phyloP scores from a whole-genome alignment of 2,888 invertebrate species.

The Caenorhabditis sulstoni region DNA sequence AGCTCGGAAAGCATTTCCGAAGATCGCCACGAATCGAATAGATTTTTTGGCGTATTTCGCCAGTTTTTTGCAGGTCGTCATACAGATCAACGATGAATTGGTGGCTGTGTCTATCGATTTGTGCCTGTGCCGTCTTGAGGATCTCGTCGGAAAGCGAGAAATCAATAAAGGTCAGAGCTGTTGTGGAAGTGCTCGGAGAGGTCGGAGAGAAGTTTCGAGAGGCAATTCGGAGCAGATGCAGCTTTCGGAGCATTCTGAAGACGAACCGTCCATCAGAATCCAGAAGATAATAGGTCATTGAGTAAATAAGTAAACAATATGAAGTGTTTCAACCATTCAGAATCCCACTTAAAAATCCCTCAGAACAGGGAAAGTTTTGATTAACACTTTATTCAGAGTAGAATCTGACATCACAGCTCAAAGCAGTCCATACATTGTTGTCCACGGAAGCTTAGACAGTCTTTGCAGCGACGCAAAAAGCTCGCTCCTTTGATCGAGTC shows the following conservation, averaged over 20 bases:
- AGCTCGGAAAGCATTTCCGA: background rate
- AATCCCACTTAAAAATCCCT: no score
- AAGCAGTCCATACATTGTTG: slow-evolving; percentile 75
- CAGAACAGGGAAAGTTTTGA: background rate
- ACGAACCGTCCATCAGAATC: no score
- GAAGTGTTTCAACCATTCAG: slow-evolving; percentile 7
- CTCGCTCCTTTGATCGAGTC: slow-evolving; percentile 72
- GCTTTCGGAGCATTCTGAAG: slow-evolving; percentile 17
- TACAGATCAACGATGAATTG: slow-evolving; percentile 7
- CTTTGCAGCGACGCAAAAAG: slow-evolving; percentile 69
- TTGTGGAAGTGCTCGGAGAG: slow-evolving; percentile 10
- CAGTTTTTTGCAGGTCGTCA: slow-evolving; percentile 1
- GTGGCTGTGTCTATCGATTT: slow-evolving; percentile 15
- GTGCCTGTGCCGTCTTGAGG: slow-evolving; percentile 4
- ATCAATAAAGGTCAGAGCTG: slow-evolving; percentile 3
- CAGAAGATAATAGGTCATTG: no score
- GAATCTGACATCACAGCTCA: slow-evolving; percentile 60
- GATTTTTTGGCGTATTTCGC: slow-evolving; percentile 7
- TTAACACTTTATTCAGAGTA: slow-evolving; percentile 27
- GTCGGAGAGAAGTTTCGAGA: slow-evolving; percentile 16
- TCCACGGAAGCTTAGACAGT: slow-evolving; percentile 73
- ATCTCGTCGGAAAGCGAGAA: slow-evolving; percentile 29
- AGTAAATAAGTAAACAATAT: background rate
- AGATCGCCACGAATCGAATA: slow-evolving; percentile 10
- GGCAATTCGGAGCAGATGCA: slow-evolving; percentile 2